Evolutionary conservation across 1,140 invertebrate genomes (phyloP).

Genomic region (Periplaneta americana): DNA sequence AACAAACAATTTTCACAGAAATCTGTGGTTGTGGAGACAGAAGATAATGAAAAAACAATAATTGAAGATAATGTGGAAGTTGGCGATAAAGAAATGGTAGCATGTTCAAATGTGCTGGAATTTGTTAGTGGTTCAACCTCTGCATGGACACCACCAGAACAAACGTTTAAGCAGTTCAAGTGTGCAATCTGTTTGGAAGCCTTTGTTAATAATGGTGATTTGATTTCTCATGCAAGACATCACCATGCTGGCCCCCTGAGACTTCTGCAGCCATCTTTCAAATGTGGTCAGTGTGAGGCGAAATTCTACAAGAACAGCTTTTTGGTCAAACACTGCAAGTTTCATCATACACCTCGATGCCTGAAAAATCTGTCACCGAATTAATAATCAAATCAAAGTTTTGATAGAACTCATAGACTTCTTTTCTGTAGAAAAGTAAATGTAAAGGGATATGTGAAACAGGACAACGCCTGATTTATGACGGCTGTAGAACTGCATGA

Average conservation of each 20-base stretch:
- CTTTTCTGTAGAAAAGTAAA: no score
- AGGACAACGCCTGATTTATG: no score
- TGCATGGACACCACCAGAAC: background rate
- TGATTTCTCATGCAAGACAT: constrained; percentile 19
- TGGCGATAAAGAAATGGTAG: no score
- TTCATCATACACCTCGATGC: constrained; percentile 28
- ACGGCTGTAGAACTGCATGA: no score
- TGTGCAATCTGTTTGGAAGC: background rate
- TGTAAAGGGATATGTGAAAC: no score
- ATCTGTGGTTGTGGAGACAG: background rate
- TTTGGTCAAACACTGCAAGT: constrained; percentile 26
- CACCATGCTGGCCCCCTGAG: background rate
- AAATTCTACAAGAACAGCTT: constrained; percentile 31
- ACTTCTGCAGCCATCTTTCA: constrained; percentile 23
- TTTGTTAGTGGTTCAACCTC: background rate
- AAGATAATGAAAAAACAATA: no score
- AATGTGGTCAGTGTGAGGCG: constrained; percentile 29
- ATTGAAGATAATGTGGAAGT: no score
- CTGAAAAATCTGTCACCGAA: constrained; percentile 20
- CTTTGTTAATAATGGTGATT: background rate
- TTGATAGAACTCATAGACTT: no score
- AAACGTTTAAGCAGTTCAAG: background rate
- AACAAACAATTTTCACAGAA: background rate
- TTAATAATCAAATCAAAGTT: no score
- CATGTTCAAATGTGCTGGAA: no score